phyloP scores from a whole-genome alignment of 2,113 vertebrate genomes.

The Gracilinanus agilis region DNA sequence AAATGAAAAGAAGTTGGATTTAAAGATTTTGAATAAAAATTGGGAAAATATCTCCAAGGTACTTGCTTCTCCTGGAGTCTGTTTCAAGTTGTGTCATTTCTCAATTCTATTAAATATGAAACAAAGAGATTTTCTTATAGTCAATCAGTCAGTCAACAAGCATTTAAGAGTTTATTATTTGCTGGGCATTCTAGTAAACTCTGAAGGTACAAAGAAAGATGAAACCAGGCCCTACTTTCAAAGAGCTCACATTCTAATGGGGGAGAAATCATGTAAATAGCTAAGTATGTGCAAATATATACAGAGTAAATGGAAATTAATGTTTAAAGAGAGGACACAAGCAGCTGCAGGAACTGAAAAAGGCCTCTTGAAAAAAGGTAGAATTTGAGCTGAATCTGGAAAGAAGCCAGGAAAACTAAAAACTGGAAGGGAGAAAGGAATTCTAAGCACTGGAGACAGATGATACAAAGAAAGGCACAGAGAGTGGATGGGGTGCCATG shows the following conservation, averaged over 20 bases:
- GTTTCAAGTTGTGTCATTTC: constrained; percentile 31
- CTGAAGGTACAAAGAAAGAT: not conserved
- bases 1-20: constrained; percentile 71
- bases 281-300: not conserved
- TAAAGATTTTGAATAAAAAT: constrained; percentile 65
- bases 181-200: not conserved
- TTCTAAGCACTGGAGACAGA: not conserved
- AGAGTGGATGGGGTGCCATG: not conserved
- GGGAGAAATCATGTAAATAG: not conserved
- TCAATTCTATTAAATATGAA: constrained; percentile 51
- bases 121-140: constrained; percentile 12
- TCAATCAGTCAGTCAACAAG: not conserved
- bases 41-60: constrained; percentile 49
- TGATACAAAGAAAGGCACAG: not conserved
- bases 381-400: not conserved
- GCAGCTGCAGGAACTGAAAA: not conserved
- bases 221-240: not conserved
- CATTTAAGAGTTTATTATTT: not conserved
- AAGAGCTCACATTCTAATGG: not conserved
- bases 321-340: not conserved
- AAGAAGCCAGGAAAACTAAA: not conserved
- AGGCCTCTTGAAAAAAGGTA: not conserved
- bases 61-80: constrained; percentile 15
- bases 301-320: not conserved
- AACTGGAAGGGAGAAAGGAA: not conserved